These are phyloP conservation scores for Drosophila villosipedis DNA, from an alignment of 2,888 invertebrate species.

Conservation along the genomic window DNA sequence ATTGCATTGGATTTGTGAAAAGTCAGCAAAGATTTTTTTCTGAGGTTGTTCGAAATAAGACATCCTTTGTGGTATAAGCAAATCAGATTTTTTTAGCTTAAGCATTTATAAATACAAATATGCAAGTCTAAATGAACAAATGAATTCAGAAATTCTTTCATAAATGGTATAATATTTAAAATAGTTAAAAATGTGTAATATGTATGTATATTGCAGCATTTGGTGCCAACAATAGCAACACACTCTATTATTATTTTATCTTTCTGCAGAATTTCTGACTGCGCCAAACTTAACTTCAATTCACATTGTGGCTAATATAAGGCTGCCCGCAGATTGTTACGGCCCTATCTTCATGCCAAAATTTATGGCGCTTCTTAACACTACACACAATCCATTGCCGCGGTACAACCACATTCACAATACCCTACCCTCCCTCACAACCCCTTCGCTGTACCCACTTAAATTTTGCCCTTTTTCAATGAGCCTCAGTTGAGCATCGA, in stretches of 20 bases:
- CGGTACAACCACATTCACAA: conserved; percentile 13
- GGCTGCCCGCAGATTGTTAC: conserved; percentile 49
- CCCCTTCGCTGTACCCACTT: neutral
- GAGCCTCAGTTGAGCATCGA: conserved; percentile 25
- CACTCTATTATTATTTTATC: neutral
- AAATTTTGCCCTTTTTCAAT: conserved; percentile 22
- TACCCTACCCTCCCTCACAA: neutral
- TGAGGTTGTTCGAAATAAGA: neutral
- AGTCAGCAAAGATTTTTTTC: conserved; percentile 9
- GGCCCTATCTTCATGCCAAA: conserved; percentile 58
- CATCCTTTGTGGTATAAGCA: neutral
- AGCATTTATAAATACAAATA: neutral
- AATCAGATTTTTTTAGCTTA: neutral
- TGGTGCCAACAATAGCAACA: neutral
- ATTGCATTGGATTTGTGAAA: conserved; percentile 39
- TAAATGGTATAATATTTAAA: neutral
- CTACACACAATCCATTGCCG: conserved; percentile 38
- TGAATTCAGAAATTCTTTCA: neutral
- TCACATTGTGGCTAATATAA: conserved; percentile 50
- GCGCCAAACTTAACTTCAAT: conserved; percentile 43
- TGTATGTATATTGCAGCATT: neutral
- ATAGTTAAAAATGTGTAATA: neutral
- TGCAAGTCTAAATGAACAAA: neutral
- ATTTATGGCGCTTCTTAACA: conserved; percentile 67
- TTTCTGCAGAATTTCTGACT: conserved; percentile 9